These are phyloP conservation scores for Exaiptasia diaphana DNA, from an alignment of 64 coral and sea anemone genomes.

Conservation along the genomic window DNA sequence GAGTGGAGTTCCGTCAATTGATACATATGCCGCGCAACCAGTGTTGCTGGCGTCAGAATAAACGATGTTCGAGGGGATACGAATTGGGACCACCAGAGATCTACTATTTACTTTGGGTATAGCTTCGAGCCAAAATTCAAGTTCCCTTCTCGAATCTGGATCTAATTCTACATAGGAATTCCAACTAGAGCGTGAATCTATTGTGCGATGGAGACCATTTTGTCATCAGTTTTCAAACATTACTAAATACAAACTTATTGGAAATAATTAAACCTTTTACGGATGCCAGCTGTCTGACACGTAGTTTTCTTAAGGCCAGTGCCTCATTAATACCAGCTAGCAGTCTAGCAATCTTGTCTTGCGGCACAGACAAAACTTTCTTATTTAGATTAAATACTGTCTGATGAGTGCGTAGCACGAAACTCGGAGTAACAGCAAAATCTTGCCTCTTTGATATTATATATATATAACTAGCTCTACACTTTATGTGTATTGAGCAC, in stretches of 20 bases:
- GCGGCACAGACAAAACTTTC: background rate
- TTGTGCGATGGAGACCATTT: constrained; percentile 1
- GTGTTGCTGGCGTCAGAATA: constrained; percentile 49
- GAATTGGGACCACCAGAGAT: background rate
- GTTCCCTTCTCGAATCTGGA: background rate
- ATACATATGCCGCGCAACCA: constrained; percentile 28
- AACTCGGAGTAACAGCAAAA: no score
- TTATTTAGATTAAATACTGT: background rate
- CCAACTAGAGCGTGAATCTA: constrained; percentile 25
- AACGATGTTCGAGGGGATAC: constrained; percentile 26
- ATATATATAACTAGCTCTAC: no score
- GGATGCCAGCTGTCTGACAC: constrained; percentile 49
- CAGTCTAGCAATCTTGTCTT: background rate
- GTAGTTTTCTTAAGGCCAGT: constrained; percentile 12
- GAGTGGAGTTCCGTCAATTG: constrained; percentile 7
- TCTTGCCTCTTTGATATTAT: no score
- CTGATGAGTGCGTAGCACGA: no score
- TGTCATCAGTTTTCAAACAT: constrained; percentile 57
- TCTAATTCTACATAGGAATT: background rate
- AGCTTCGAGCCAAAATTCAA: constrained; percentile 34
- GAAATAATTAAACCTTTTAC: constrained; percentile 38
- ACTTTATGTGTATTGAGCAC: no score
- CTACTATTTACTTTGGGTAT: constrained; percentile 8
- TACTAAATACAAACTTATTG: constrained; percentile 45
- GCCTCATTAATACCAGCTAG: background rate